These are phyloP conservation scores for Girardinus metallicus DNA, from an alignment of 2,797 vertebrate species.

Conservation along the genomic window DNA sequence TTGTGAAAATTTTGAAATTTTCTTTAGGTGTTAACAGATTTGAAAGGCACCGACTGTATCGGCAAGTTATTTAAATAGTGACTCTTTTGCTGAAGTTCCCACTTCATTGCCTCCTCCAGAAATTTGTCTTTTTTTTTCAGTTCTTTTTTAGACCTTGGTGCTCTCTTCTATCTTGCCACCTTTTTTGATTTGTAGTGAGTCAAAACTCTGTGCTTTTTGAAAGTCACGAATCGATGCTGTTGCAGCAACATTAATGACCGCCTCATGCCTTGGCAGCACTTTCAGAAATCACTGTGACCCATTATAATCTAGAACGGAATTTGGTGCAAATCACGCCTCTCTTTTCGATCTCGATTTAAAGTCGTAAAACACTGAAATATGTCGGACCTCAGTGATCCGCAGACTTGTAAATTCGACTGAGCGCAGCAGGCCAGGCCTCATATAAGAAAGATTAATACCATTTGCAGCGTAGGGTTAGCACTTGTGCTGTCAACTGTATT, in stretches of 20 bases:
- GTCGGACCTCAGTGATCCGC: neutral
- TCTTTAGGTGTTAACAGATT: neutral
- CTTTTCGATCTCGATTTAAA: neutral
- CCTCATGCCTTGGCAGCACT: neutral
- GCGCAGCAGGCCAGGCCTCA: neutral
- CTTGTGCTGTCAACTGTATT: neutral
- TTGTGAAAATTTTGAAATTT: neutral
- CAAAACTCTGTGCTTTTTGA: neutral
- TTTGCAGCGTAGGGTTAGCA: conserved; percentile 13
- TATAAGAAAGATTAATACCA: neutral
- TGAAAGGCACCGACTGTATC: neutral
- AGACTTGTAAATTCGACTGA: neutral
- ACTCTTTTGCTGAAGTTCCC: neutral
- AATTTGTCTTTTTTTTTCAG: too few species aligned
- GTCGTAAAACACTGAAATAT: neutral
- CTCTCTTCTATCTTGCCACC: neutral
- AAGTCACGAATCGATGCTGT: neutral
- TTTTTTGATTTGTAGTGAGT: too few species aligned
- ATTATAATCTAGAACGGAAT: neutral
- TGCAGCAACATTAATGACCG: neutral
- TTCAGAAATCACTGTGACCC: neutral
- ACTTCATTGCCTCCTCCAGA: neutral
- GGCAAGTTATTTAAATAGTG: neutral
- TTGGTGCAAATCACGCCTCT: neutral
- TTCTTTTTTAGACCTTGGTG: neutral